These are phyloP conservation scores for Cosmopolites sordidus DNA, from an alignment of 2,888 invertebrate species.

Conservation along the genomic window DNA sequence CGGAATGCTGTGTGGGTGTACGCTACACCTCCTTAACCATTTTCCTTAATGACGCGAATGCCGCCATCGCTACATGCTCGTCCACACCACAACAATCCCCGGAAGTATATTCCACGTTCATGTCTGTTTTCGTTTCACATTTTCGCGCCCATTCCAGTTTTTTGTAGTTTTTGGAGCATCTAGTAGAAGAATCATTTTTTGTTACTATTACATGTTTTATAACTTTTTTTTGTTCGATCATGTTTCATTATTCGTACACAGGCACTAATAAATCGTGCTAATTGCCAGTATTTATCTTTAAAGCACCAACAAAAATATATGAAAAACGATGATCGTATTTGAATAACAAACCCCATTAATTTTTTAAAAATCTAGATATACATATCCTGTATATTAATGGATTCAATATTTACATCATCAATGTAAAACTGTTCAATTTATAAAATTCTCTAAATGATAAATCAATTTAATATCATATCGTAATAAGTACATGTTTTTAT, in stretches of 20 bases:
- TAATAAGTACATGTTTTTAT: too few species aligned
- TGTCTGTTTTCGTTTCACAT: constrained; percentile 9
- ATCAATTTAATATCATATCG: too few species aligned
- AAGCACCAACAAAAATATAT: background rate
- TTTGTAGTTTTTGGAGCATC: constrained; percentile 1
- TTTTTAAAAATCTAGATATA: too few species aligned
- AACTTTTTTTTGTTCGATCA: background rate
- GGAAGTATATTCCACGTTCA: constrained; percentile 11
- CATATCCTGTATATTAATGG: too few species aligned
- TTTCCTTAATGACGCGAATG: constrained; percentile 26
- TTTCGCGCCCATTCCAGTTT: constrained; percentile 10
- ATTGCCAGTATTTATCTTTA: background rate
- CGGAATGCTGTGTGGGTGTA: constrained; percentile 43
- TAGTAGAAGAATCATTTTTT: background rate
- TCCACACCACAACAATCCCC: constrained; percentile 11
- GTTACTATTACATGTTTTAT: background rate
- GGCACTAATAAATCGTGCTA: constrained; percentile 29
- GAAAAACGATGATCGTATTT: too few species aligned
- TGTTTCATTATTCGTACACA: constrained; percentile 12
- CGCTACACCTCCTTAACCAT: constrained; percentile 43
- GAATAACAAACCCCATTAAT: too few species aligned
- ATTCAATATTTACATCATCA: too few species aligned
- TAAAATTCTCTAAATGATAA: too few species aligned
- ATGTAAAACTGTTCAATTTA: too few species aligned
- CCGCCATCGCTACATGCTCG: constrained; percentile 18